Evolutionary conservation across 2,888 invertebrate species (phyloP).

Genomic region (Xylota segnis): DNA sequence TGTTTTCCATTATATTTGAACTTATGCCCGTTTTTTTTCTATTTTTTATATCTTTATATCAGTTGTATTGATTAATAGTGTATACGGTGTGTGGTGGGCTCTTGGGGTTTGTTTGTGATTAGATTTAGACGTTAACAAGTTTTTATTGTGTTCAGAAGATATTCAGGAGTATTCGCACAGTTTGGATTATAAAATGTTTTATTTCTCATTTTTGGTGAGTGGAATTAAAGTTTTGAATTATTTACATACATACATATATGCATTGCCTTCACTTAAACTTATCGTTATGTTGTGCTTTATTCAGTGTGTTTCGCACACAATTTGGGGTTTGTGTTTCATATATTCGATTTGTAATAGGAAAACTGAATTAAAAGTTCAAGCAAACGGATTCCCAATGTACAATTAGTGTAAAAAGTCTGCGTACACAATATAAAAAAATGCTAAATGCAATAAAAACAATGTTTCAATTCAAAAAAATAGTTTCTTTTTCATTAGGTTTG

Average conservation of each 20-base stretch:
- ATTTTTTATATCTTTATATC: slow-evolving; percentile 59
- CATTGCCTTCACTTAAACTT: neutral
- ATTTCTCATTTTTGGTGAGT: slow-evolving; percentile 44
- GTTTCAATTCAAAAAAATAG: no score
- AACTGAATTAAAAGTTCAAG: no score
- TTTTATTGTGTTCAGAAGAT: slow-evolving; percentile 63
- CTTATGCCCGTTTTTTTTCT: slow-evolving; percentile 40
- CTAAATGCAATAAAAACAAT: no score
- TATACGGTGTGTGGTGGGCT: slow-evolving; percentile 46
- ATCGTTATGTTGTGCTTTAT: no score
- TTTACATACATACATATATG: neutral
- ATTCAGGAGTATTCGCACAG: slow-evolving; percentile 40
- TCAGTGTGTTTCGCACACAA: no score
- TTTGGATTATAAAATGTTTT: slow-evolving; percentile 41
- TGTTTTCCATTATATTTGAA: slow-evolving; percentile 69
- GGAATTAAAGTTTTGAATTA: neutral
- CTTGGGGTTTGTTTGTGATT: slow-evolving; percentile 65
- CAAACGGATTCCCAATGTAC: no score
- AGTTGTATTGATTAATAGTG: slow-evolving; percentile 59
- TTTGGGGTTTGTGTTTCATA: no score
- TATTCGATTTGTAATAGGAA: no score
- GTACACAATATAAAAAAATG: no score
- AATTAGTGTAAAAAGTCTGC: no score
- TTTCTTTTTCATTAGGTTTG: no score
- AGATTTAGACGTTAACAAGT: slow-evolving; percentile 67